These are phyloP conservation scores for Thecocarcelia acutangulata DNA, from an alignment of 2,888 invertebrate species.

Conservation along the genomic window DNA sequence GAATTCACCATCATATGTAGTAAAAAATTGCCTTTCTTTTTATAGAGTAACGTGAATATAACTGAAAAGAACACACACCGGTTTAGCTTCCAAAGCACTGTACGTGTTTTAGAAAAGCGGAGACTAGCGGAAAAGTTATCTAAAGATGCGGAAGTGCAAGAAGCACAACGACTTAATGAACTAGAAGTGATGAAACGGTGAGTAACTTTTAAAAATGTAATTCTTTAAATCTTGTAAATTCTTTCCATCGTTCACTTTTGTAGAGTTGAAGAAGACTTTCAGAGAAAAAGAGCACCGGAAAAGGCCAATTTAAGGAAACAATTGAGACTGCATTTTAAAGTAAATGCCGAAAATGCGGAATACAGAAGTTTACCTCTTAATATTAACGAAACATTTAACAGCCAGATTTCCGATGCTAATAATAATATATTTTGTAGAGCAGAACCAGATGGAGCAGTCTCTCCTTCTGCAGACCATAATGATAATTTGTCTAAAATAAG, in stretches of 20 bases:
- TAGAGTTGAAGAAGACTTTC: conserved; percentile 93
- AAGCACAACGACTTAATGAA: conserved; percentile 88
- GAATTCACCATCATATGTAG: too few species aligned
- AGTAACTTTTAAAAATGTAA: neutral
- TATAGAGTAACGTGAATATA: conserved; percentile 22
- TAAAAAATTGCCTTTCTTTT: neutral
- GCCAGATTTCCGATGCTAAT: conserved; percentile 67
- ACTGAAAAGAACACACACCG: conserved; percentile 82
- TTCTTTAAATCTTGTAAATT: neutral
- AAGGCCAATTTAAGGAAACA: conserved; percentile 90
- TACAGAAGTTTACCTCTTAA: conserved; percentile 83
- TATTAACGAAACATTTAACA: conserved; percentile 43
- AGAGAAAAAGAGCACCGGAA: conserved; percentile 89
- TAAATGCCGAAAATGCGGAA: conserved; percentile 80
- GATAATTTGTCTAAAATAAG: conserved; percentile 3
- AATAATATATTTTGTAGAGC: conserved; percentile 81
- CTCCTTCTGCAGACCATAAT: conserved; percentile 29
- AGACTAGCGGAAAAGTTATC: conserved; percentile 89
- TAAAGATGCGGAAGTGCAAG: conserved; percentile 89
- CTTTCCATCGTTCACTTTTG: conserved; percentile 43
- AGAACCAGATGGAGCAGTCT: conserved; percentile 88
- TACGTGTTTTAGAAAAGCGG: conserved; percentile 89
- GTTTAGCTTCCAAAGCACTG: conserved; percentile 92
- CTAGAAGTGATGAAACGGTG: conserved; percentile 90
- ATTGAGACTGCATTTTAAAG: conserved; percentile 85